Conservation (phyloP, 2,113 vertebrate species). For the Empidonax alnorum region DNA sequence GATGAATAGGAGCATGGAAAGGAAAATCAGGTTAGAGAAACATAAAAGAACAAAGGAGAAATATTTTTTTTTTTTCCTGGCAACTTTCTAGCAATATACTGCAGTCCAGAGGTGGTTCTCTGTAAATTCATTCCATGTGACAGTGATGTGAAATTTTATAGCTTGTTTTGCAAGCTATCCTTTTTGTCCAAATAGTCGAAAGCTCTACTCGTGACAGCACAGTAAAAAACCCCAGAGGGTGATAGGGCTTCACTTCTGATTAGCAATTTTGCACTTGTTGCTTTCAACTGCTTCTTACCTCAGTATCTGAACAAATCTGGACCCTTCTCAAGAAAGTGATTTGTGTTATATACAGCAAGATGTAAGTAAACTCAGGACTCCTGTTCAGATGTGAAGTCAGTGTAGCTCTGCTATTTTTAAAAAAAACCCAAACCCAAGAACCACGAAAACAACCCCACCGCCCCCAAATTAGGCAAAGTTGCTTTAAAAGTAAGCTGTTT, state of each 20-base stretch:
- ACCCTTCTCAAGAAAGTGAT: background rate
- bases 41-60: background rate
- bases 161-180: background rate
- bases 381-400: background rate
- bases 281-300: background rate
- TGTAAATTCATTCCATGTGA: slow-evolving; percentile 21
- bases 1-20: background rate
- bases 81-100: background rate
- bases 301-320: background rate
- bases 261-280: background rate
- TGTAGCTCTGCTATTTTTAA: background rate
- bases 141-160: slow-evolving; percentile 26
- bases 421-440: background rate
- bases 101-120: background rate
- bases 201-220: background rate
- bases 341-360: background rate
- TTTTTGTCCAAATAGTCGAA: background rate
- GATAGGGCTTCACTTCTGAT: background rate
- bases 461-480: background rate
- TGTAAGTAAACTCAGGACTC: background rate
- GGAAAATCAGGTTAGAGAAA: background rate
- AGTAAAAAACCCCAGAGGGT: background rate
- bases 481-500: background rate
- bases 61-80: background rate
- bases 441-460: background rate